Conservation (phyloP, 2,797 vertebrate species). For the Phrynocephalus guinanensis region DNA sequence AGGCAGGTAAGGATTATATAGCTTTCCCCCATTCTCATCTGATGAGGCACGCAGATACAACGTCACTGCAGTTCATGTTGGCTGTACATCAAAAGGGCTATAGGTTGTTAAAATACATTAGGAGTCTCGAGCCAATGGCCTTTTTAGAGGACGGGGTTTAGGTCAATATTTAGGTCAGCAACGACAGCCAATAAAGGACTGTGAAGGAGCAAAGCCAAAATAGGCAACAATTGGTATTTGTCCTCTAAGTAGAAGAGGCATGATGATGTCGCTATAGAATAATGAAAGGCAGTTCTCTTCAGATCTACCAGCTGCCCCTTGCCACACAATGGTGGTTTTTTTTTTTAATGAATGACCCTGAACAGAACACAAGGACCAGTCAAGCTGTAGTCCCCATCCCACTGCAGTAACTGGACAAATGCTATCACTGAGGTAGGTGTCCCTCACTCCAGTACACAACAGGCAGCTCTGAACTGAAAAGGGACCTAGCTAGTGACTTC, state of each 20-base stretch:
- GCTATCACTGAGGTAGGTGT: constrained; percentile 34
- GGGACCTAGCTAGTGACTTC: no score
- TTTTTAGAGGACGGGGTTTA: constrained; percentile 38
- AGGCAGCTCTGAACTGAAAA: background rate
- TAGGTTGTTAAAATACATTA: constrained; percentile 21
- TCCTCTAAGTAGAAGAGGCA: constrained; percentile 40
- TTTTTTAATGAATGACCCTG: constrained; percentile 55
- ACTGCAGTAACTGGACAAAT: constrained; percentile 43
- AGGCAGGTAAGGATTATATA: constrained; percentile 55
- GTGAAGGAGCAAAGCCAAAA: constrained; percentile 46
- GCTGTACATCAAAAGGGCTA: constrained; percentile 37
- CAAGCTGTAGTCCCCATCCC: background rate
- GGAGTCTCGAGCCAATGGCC: constrained; percentile 15
- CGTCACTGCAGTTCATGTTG: constrained; percentile 16
- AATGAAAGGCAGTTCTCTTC: constrained; percentile 45
- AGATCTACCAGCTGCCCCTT: constrained; percentile 66
- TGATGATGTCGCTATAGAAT: background rate
- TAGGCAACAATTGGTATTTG: constrained; percentile 48
- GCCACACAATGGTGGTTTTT: constrained; percentile 50
- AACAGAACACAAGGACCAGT: constrained; percentile 55
- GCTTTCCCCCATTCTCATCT: constrained; percentile 21
- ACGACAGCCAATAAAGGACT: constrained; percentile 27
- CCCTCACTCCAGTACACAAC: constrained; percentile 27
- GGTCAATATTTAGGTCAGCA: constrained; percentile 29
- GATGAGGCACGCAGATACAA: constrained; percentile 30